Base-by-base conservation (phyloP, 2,888 invertebrate genomes). In the Drosophila putrida region DNA sequence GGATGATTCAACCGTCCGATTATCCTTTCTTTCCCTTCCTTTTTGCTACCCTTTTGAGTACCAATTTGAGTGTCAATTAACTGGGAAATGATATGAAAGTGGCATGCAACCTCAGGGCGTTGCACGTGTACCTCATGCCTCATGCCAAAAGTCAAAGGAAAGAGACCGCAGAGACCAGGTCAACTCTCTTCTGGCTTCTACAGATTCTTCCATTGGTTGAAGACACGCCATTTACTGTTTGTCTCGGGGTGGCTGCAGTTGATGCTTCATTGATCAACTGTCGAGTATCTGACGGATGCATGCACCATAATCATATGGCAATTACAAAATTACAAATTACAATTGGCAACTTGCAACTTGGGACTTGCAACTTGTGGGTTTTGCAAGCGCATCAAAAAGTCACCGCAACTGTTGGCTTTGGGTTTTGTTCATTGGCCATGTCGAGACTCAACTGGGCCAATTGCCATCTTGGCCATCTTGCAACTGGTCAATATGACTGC, bases 381-480 rank as follows among this genome's bases (percentile, higher is more conserved):
- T 77, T 80, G 67, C 78, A 90, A 90, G 90, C 90, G 85, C 90
- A 88, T 84, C 77, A 74, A 78, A 80, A 82, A 79, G 77, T 84
- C 64, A 90, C 89, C 90, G 79, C 90, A 90, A 88, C 72, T 87
- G 90, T 83, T 31, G 31, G 31, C 79, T 38, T 6, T 38, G 4
- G n/a, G 5, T 5, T 39, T 46, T 63, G 68, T 39, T 68, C 46
- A 71, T 13, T 69, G 71, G 65, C 55, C 70, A 68, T 61, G 68
- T 72, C 71, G 39, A 10, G 28, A 5, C 8, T 33, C 6, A 25
- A 27, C 57, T 27, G 28, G 39, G 10, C 8, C 36, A 36, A 28
- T 13, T 20, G 20, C 20, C 20, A 20, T 20, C 20, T 20, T 20
- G n/a, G 47, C 36, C 6, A n/a, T 61, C 51, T 46, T 44, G 51